Evolutionary conservation across 2,888 invertebrate genomes (phyloP), one percentile per base, ranked within the genome.

Genomic region (Epirrita christyi): DNA sequence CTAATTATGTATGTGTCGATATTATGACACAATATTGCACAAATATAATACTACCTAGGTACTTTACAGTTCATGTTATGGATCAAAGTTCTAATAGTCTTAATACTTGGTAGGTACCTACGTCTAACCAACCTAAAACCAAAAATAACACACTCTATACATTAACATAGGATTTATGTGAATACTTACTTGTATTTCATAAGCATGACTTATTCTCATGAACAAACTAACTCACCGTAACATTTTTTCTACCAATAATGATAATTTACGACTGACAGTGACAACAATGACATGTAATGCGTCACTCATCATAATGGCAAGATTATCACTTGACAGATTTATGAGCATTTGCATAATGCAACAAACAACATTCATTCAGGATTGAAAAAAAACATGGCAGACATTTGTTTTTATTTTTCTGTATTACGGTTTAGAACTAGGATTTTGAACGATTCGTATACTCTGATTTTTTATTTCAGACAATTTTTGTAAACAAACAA

Each of bases 271-370:
- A 49, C 37, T 54, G 75, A 66, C 71, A 63, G 63, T 73, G 69
- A 75, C 77, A 77, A 80, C 87, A 90, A 90, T 85, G 79, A 73
- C 69, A 43, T 75, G 86, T 81, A 84, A 88, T 88, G 80, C 87
- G 89, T 90, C 90, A 91, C 84, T 82, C 86, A 83, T 91, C 91
- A 90, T 88, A 89, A 88, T 85, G 83, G 81, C 78, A 80, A 87
- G 89, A 89, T 90, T 89, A 88, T 76, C 65, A 61, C 67, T 66
- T 56, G 86, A 81, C 86, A 86, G 86, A 90, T 90, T 90, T 91
- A 91, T 74, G 85, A 80, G 66, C 69, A 60, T 53, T 81, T 83
- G 83, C 86, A 86, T 85, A 86, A 86, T 55, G 56, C 52, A 37
- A 59, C 34, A 56, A 61, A 62, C 49, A 50, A 40, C 55, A 43